Base-by-base conservation (phyloP, 2,888 invertebrate genomes). In the Lysandra bellargus region DNA sequence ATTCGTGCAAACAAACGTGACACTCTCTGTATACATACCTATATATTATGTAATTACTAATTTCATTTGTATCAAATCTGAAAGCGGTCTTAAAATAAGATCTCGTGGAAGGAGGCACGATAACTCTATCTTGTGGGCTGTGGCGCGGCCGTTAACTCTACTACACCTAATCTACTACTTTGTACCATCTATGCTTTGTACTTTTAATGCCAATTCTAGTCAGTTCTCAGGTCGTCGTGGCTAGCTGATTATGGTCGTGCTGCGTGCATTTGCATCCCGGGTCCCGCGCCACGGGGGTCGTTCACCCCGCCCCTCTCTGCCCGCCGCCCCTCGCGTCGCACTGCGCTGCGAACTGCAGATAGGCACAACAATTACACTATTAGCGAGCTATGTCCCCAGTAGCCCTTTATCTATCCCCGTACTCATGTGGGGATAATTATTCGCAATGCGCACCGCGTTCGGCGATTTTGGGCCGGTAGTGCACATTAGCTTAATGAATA, bases 291-390 rank as follows among this genome's bases (percentile, higher is more conserved):
- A 37, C 64, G 9, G 33, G 33, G 69, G 69, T 69, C 69, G 69
- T 69, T 69, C 69, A 69, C 14, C 69, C 69, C 69, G 4, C 5
- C 23, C 30, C 53, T 53, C 53, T 12, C 30, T 30, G 9, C 69
- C 1, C 33, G 33, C 69, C 69, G 33, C 14, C 64, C 3, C 33
- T 6, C 37, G 33, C 69, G 33, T 14, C 69, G 69, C 33, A 69
- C 33, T 69, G 69, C 69, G 69, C 69, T 17, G 69, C 33, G 33
- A 69, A 69, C 69, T 69, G 69, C 69, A 69, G 69, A 69, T 69
- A n/a, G 23, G 23, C 0, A 37, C 69, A 69, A 69, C 37, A 69
- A 69, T 69, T 69, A 69, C 33, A 33, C 69, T 33, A 69, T 37
- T 33, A 69, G 33, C 64, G 33, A 69, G 64, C 64, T 33, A 14